Evolutionary conservation across 2,113 vertebrate genomes (phyloP), one percentile per base, ranked within the genome.

Genomic region (Dermatemys mawii): DNA sequence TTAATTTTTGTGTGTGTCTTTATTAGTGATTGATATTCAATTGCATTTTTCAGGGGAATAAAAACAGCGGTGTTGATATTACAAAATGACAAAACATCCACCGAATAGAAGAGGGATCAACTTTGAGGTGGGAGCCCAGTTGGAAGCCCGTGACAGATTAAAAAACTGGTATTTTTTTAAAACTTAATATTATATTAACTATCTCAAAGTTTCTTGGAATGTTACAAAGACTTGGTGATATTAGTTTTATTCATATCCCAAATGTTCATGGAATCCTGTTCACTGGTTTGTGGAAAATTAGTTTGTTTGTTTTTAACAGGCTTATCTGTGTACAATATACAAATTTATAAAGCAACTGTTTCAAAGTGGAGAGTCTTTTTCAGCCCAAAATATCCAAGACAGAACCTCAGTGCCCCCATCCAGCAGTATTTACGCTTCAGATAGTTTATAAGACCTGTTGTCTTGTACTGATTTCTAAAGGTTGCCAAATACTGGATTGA

Each of bases 11-110:
- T 97, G 4, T 96, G 60, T 97, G 90, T 96, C 91, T 95, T 97
- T 90, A 96, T 97, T 96, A 96, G 97, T 97, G 96, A 97, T 97
- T 97, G 90, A 96, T 97, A 96, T 97, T 95, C 97, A 98, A 98
- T 98, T 98, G 98, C 96, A 97, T 98, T 98, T 98, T 98, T 98
- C 98, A 98, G 98, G 98, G 98, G 96, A 98, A 98, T 97, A 98
- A 98, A 98, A 97, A 97, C 98, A 98, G 97, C 97, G 97, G 96
- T 86, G 96, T 97, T 98, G 98, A 96, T 98, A 98, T 98, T 97
- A 98, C 98, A 98, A 98, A 98, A 99, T 99, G 99, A 99, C 98
- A 98, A 99, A 99, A 98, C 99, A 99, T 96, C 99, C 99, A 95
- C 99, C 99, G 83, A 99, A 99, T 98, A 98, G 99, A 97, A 98